Evolutionary conservation across 2,113 vertebrate genomes (phyloP).

Genomic region (Galeopterus variegatus): DNA sequence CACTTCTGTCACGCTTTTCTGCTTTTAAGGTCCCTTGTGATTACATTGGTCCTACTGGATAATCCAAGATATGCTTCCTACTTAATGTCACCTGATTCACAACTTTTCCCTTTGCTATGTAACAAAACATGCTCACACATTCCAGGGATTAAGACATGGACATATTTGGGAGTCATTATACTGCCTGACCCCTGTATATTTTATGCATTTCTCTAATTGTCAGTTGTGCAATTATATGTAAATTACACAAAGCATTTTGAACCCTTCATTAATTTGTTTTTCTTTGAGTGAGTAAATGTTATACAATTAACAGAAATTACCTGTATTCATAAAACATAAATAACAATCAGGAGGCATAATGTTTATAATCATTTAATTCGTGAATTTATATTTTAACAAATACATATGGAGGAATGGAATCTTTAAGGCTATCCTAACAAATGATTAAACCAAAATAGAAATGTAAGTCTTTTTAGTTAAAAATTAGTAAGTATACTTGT

Average conservation of each 20-base stretch:
- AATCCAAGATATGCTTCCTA: background rate
- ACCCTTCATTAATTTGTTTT: background rate
- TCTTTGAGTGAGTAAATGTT: background rate
- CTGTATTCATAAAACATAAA: constrained; percentile 31
- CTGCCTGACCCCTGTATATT: background rate
- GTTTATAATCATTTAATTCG: no score
- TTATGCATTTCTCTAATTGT: background rate
- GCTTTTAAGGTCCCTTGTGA: background rate
- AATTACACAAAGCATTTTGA: background rate
- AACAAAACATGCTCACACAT: background rate
- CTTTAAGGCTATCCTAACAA: no score
- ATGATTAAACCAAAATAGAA: no score
- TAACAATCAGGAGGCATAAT: background rate
- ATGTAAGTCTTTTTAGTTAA: no score
- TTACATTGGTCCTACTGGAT: background rate
- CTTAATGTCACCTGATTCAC: background rate
- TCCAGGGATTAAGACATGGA: background rate
- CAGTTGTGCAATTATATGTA: constrained; percentile 34
- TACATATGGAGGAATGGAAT: no score
- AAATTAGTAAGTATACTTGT: no score
- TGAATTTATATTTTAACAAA: no score
- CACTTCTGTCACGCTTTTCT: background rate
- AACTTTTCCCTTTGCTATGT: background rate
- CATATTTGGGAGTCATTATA: background rate
- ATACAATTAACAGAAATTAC: background rate